Percentiles rank a stretch among this genome's conserved stretches.
These are phyloP conservation scores for Drosophila mettleri DNA, from an alignment of 2,888 invertebrate genomes.

Conservation along the genomic window DNA sequence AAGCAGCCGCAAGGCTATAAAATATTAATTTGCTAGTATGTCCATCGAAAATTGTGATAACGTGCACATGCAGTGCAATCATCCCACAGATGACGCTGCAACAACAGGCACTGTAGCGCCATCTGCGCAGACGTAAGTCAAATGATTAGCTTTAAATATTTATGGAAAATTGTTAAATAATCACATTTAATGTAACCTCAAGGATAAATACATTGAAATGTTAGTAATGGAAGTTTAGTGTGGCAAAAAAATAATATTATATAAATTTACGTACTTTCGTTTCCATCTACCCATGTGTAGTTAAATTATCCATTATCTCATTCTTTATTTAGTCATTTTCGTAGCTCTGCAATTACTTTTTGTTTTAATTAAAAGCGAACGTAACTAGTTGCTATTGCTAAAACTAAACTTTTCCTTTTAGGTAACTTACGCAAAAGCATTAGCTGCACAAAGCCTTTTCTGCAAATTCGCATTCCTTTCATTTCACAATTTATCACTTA, in stretches of 20 bases:
- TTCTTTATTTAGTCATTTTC: neutral
- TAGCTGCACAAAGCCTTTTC: neutral
- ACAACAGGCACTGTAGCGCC: neutral
- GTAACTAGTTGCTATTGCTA: conserved; percentile 4
- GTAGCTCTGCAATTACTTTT: neutral
- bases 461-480: neutral
- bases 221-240: no score
- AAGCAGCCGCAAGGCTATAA: neutral
- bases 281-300: neutral
- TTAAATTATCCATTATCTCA: neutral
- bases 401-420: neutral
- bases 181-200: neutral
- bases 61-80: conserved; percentile 4
- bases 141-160: neutral
- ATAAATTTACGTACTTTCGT: neutral
- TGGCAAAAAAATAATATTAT: neutral
- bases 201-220: neutral
- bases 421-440: neutral
- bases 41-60: conserved; percentile 1
- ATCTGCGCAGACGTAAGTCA: conserved; percentile 12
- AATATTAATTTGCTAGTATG: conserved; percentile 4
- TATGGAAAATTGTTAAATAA: conserved; percentile 1
- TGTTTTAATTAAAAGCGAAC: neutral
- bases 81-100: conserved; percentile 9
- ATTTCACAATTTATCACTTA: conserved; percentile 3